phyloP scores from a whole-genome alignment of 2,888 invertebrate species.

The Hipparchia sbordonii region DNA sequence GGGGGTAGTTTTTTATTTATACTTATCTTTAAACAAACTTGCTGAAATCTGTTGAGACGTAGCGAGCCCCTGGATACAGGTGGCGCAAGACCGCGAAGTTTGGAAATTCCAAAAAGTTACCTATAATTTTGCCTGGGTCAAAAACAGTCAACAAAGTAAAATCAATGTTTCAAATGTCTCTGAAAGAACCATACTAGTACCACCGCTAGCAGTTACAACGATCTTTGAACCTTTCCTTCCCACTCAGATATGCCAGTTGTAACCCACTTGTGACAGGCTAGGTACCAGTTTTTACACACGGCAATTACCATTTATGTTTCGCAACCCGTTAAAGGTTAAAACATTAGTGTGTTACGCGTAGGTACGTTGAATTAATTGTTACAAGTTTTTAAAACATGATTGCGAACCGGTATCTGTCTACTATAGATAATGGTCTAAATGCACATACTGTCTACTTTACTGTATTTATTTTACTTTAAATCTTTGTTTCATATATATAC shows the following conservation, averaged over 20 bases:
- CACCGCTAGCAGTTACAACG: neutral
- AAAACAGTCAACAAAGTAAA: neutral
- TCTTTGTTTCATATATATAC: no score
- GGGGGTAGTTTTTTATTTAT: no score
- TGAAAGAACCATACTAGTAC: neutral
- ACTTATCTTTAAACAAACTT: neutral
- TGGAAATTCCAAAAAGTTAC: neutral
- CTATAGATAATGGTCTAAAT: no score
- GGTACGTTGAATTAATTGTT: conserved; percentile 4
- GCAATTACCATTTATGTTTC: neutral
- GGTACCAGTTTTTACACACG: conserved; percentile 1
- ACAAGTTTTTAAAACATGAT: conserved; percentile 7
- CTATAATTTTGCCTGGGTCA: neutral
- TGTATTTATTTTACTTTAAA: no score
- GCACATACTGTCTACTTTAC: no score
- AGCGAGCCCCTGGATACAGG: no score
- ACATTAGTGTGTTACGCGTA: neutral
- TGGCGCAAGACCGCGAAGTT: neutral
- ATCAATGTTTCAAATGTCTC: neutral
- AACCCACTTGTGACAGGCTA: neutral
- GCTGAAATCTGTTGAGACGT: neutral
- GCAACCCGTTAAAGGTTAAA: conserved; percentile 11
- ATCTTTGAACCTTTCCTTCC: neutral
- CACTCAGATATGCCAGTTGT: neutral
- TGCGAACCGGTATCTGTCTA: no score